Conservation (phyloP, 2,797 vertebrate genomes). For the Rhynchotus rufescens region DNA sequence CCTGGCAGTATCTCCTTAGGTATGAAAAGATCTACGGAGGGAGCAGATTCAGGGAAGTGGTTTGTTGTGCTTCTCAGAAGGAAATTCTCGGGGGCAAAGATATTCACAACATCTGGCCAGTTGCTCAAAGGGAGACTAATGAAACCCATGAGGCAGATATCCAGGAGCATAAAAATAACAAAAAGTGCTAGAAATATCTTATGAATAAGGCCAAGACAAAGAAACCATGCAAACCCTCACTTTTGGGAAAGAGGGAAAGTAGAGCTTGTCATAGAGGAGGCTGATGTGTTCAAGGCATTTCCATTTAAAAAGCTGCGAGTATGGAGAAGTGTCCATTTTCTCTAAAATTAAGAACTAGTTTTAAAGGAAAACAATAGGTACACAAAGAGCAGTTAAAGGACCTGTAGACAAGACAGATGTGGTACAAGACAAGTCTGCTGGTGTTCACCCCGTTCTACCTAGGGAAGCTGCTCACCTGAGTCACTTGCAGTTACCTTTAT, state of each 20-base stretch:
- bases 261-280: not conserved
- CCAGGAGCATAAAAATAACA: not conserved
- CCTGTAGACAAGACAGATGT: not conserved
- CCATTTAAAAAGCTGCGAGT: not conserved
- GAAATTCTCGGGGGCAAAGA: not conserved
- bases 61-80: not conserved
- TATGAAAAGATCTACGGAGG: not conserved
- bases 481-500: not conserved
- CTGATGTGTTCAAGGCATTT: not conserved
- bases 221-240: not conserved
- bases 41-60: not conserved
- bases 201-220: not conserved
- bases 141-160: not conserved
- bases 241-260: not conserved
- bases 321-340: not conserved
- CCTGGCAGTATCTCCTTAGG: not conserved
- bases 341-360: not conserved
- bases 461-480: not conserved
- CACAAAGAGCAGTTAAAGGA: not conserved
- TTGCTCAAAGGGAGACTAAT: not conserved
- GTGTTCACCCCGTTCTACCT: not conserved
- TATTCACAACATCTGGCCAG: not conserved
- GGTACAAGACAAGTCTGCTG: not conserved
- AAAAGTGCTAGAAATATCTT: slow-evolving; percentile 1
- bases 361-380: no score